phyloP scores from a whole-genome alignment of 2,113 vertebrate genomes.

The Todiramphus saurophagus region DNA sequence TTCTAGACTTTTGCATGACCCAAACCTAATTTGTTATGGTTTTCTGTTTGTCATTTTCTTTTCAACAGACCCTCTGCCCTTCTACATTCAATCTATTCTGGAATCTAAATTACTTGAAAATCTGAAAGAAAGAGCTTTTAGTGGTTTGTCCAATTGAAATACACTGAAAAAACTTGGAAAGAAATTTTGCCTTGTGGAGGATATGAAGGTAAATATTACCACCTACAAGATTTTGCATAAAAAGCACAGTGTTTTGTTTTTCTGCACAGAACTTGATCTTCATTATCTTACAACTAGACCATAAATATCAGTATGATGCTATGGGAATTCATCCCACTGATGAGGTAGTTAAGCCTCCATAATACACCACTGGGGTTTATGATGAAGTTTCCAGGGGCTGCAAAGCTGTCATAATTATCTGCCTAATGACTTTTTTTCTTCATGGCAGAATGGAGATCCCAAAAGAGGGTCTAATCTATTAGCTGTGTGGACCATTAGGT shows the following conservation, averaged over 20 bases:
- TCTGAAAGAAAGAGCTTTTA: background rate
- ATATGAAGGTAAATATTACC: background rate
- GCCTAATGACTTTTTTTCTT: background rate
- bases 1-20: background rate
- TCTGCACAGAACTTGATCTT: background rate
- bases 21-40: background rate
- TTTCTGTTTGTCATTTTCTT: background rate
- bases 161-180: background rate
- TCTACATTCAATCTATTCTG: background rate
- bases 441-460: background rate
- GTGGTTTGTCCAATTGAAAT: background rate
- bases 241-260: background rate
- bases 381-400: background rate
- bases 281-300: background rate
- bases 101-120: background rate
- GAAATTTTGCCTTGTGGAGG: background rate
- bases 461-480: background rate
- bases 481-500: background rate
- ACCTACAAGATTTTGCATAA: background rate
- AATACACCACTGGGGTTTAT: background rate
- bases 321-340: background rate
- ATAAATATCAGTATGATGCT: background rate
- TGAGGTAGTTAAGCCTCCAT: background rate
- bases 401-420: background rate
- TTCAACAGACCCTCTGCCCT: background rate